Evolutionary conservation across 2,797 vertebrate species (phyloP).

Genomic region (Chelon auratus): DNA sequence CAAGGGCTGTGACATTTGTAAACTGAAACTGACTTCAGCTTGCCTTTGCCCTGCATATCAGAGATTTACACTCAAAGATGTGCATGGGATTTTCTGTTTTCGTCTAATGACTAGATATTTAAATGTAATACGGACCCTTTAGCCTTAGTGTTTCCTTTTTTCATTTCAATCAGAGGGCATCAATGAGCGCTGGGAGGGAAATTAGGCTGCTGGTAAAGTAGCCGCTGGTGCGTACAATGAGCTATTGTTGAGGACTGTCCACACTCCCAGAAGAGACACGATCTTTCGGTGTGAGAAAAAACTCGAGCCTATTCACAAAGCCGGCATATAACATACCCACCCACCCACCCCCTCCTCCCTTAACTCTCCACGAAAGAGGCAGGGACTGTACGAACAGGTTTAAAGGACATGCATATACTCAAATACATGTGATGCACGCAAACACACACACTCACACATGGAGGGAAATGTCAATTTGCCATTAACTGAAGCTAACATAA

Average conservation of each 20-base stretch:
- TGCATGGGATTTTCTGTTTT: conserved; percentile 9
- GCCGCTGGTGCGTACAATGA: conserved; percentile 77
- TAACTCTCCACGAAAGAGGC: conserved; percentile 55
- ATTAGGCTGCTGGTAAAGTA: conserved; percentile 56
- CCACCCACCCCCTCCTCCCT: conserved; percentile 11
- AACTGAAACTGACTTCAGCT: conserved; percentile 40
- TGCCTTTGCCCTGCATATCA: conserved; percentile 25
- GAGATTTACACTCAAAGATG: conserved; percentile 13
- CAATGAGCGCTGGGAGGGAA: too few species aligned
- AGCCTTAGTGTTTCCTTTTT: too few species aligned
- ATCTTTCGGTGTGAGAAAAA: conserved; percentile 83
- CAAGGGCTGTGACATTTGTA: not conserved
- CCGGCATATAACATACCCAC: conserved; percentile 68
- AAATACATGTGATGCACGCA: conserved; percentile 38
- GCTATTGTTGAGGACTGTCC: conserved; percentile 80
- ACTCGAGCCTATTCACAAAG: conserved; percentile 80
- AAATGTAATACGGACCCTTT: too few species aligned
- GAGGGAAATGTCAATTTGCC: conserved; percentile 19
- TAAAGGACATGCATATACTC: conserved; percentile 48
- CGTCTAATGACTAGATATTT: too few species aligned
- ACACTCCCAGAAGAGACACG: conserved; percentile 62
- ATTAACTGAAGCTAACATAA: conserved; percentile 12
- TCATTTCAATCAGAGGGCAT: too few species aligned
- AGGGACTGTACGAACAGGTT: conserved; percentile 52
- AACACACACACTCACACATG: conserved; percentile 19